Evolutionary conservation across 2,113 vertebrate genomes (phyloP), one percentile per base, ranked within the genome.

Genomic region (Phodopus roborovskii): DNA sequence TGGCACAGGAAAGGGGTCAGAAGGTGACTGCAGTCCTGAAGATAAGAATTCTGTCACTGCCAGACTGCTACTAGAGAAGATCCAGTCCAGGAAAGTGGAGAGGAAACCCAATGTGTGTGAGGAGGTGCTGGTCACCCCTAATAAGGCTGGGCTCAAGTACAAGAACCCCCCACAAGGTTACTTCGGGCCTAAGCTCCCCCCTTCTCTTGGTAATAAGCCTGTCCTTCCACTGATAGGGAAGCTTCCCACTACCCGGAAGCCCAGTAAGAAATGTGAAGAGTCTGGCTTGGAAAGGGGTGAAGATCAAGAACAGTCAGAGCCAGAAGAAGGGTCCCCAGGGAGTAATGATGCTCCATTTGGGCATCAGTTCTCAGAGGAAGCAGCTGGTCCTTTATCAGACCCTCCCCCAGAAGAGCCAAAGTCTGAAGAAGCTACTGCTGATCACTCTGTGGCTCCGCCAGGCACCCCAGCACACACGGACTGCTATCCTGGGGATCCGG

Each of bases 131-230:
- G 96, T 92, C 92, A 97, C 97, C 95, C 97, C 98, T 84, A 98
- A 92, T 96, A 99, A 99, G 97, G 97, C 99, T 50, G 99, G 99
- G 30, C 97, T 98, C 90, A 99, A 99, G 96, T 99, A 99, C 94
- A 99, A 99, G 95, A 99, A 99, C 96, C 99, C 99, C 62, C 99
- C 99, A 19, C 99, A 99, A 97, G 99, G 99, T 56, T 99, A 99
- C 97, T 99, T 99, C 81, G 99, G 99, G 70, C 99, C 99, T 1
- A 99, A 99, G 96, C 99, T 99, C 5, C 99, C 99, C 60, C 99
- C 99, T 8, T 97, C 99, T 12, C 98, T 99, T 42, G 99, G 99
- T 96, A 99, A 95, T 98, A 99, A 99, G 98, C 98, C 99, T 1
- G 98, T 99, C 97, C 98, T 99, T 85, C 99, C 99, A 16, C 98